phyloP scores from a whole-genome alignment of 2,797 vertebrate species.

The Ceryle rudis region DNA sequence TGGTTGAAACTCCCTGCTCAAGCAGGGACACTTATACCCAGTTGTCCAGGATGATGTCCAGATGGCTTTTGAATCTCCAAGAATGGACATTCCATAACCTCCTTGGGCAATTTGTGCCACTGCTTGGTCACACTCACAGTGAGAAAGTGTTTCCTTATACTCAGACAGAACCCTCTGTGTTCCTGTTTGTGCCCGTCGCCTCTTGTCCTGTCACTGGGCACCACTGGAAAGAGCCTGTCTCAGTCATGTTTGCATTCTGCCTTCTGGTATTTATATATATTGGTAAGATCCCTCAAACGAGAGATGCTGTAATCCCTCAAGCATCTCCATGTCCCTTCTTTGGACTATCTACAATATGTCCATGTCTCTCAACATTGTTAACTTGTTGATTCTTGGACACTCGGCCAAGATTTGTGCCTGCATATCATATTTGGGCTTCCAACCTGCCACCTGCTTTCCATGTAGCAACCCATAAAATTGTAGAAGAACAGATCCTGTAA shows the following conservation, averaged over 20 bases:
- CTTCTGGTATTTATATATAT: background rate
- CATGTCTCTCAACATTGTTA: background rate
- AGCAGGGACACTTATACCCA: background rate
- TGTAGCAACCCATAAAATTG: background rate
- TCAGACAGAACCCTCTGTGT: background rate
- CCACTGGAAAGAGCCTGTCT: background rate
- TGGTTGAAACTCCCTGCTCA: background rate
- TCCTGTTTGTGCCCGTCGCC: background rate
- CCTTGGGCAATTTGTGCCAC: background rate
- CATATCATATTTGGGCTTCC: background rate
- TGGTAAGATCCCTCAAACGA: background rate
- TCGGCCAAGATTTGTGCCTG: background rate
- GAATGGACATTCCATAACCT: no score
- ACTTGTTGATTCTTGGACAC: background rate
- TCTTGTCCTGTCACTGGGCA: background rate
- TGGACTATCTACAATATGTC: background rate
- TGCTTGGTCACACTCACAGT: background rate
- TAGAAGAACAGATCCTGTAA: background rate
- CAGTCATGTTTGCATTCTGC: background rate
- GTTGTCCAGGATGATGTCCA: background rate
- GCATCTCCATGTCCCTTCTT: rapidly evolving
- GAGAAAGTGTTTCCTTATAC: background rate
- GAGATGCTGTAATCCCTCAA: background rate
- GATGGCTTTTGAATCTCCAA: background rate
- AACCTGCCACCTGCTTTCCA: background rate